Evolutionary conservation across 2,113 vertebrate genomes (phyloP), one percentile per base, ranked within the genome.

Genomic region (Dromas ardeola): DNA sequence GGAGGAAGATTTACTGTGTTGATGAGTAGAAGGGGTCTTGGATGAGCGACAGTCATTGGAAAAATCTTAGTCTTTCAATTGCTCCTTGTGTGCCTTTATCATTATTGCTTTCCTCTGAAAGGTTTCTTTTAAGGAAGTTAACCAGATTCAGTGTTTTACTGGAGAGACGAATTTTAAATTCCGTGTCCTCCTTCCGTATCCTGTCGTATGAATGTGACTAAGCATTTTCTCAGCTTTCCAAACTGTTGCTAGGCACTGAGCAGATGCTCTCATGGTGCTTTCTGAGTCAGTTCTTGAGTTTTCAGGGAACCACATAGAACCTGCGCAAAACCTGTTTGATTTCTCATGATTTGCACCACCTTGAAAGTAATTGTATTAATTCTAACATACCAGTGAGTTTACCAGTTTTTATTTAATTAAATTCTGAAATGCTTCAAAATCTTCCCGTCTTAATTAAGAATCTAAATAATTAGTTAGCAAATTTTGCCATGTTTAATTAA

Each of bases 201-300:
- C 79, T 80, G 71, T 70, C 2, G 13, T 73, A 40, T 92, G 80
- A 96, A 90, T 95, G 76, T 88, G 67, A 86, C 72, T 81, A 84
- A 84, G 84, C 88, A 81, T 95, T 97, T 92, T 94, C 76, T 82
- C 10, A n/a, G 73, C 58, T 87, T 95, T 66, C 81, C 74, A 63
- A 10, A 59, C n/a, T 19, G 90, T 94, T 96, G 86, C 96, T 94
- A 93, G 88, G 95, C 93, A 83, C 87, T 81, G 61, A 76, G 69
- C 7, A 1, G 73, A 63, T 93, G 74, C n/a, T 80, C 50, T 77
- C 56, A 0, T 53, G 30, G 36, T 47, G 70, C 72, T 73, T 84
- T 87, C 65, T 72, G 49, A 92, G 43, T 50, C 67, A 61, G 6
- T 79, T 93, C 62, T 73, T 40, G 66, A 73, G 36, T 73, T 90